These are phyloP conservation scores for Asbolus verrucosus DNA, from an alignment of 1,140 invertebrate species.

Conservation along the genomic window DNA sequence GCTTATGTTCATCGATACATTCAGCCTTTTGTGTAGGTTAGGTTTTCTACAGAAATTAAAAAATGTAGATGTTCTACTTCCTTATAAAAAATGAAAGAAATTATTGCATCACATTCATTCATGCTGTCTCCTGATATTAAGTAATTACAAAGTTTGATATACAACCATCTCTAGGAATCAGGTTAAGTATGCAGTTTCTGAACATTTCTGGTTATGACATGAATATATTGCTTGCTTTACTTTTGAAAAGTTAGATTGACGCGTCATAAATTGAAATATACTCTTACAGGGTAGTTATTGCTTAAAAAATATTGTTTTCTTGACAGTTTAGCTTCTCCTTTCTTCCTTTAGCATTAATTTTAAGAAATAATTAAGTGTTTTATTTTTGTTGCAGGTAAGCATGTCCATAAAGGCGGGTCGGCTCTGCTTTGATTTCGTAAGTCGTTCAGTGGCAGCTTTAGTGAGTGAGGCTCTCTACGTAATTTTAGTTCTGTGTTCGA, in stretches of 20 bases:
- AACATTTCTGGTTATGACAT: conserved; percentile 17
- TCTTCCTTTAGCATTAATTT: too few relatives aligned
- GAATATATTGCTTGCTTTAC: conserved; percentile 26
- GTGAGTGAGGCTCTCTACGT: conserved; percentile 11
- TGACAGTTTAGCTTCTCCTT: too few relatives aligned
- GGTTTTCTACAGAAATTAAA: neutral
- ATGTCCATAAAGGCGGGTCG: neutral
- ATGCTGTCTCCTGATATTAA: too few relatives aligned
- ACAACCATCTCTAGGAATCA: too few relatives aligned
- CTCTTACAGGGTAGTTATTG: neutral
- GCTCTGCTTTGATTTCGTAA: conserved; percentile 16
- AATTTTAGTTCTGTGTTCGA: conserved; percentile 33
- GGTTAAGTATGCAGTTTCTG: too few relatives aligned
- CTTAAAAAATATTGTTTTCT: too few relatives aligned
- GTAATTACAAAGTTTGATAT: too few relatives aligned
- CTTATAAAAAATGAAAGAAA: too few relatives aligned
- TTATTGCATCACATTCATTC: too few relatives aligned
- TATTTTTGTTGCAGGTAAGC: conserved; percentile 37
- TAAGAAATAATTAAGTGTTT: too few relatives aligned
- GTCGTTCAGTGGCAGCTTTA: neutral
- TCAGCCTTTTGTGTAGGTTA: conserved; percentile 11
- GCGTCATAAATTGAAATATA: neutral
- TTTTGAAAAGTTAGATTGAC: conserved; percentile 18
- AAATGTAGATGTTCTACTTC: neutral
- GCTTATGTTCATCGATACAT: conserved; percentile 35